Percentiles rank a stretch among this genome's conserved stretches.
Conservation (phyloP, 2,113 vertebrate genomes). For the Perca schrenkii region DNA sequence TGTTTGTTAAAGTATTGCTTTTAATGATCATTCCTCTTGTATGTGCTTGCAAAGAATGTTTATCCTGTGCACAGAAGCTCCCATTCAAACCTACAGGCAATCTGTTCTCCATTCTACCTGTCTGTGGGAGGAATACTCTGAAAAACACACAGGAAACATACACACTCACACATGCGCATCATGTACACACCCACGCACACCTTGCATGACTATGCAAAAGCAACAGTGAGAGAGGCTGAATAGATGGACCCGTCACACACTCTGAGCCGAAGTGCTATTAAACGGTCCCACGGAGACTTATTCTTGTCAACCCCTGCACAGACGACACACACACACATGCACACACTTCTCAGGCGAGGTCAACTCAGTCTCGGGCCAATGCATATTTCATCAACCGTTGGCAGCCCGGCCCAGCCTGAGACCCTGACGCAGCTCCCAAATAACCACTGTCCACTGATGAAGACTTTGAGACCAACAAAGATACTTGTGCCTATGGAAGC, state of each 20-base stretch:
- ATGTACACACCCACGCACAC: slow-evolving; percentile 13
- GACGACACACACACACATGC: slow-evolving; percentile 16
- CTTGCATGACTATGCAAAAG: slow-evolving; percentile 45
- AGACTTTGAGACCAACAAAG: slow-evolving; percentile 28
- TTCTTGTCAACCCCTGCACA: slow-evolving; percentile 40
- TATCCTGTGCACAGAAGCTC: not conserved
- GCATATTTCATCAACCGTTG: slow-evolving; percentile 60
- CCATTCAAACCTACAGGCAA: not conserved
- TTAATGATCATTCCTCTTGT: not conserved
- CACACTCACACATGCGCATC: not conserved
- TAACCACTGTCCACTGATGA: slow-evolving; percentile 11
- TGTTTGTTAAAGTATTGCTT: not conserved
- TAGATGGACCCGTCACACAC: slow-evolving; percentile 48
- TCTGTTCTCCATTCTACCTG: not conserved
- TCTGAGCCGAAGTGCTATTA: slow-evolving; percentile 39
- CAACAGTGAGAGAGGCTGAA: slow-evolving; percentile 24
- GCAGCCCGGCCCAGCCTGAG: slow-evolving; percentile 6
- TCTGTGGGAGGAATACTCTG: not conserved
- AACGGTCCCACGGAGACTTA: slow-evolving; percentile 41
- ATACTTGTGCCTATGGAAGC: not conserved
- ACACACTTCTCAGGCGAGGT: slow-evolving; percentile 39
- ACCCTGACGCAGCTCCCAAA: slow-evolving; percentile 42
- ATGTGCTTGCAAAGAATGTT: not conserved
- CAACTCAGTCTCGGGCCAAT: slow-evolving; percentile 52
- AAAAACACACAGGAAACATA: not conserved